Evolutionary conservation across 2,797 vertebrate species (phyloP), one percentile per base, ranked within the genome.

Genomic region (Naso thynnoides): DNA sequence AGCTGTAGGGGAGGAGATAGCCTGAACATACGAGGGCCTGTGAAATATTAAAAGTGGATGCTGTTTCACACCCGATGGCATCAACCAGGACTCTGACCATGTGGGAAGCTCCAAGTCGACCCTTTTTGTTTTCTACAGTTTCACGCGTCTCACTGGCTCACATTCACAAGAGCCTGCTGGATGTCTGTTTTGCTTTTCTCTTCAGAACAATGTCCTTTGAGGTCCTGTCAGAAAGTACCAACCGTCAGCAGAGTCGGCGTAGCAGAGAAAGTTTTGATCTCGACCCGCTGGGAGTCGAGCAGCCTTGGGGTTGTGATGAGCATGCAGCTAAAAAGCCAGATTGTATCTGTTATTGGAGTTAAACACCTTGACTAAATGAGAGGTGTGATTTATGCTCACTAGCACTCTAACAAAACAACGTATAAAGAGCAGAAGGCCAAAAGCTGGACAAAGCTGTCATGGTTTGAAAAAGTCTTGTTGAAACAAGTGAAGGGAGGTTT

Each of bases 31-130:
- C 78, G 87, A 83, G 16, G 65, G 70, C 58, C 76, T 56, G 81
- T 92, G 87, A 93, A 94, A 94, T 91, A 93, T 94, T 93, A 84
- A 94, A 82, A 69, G 55, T 62, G 82, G 85, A 80, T 87, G 63
- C 88, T 91, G 87, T 82, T 88, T 79, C 77, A 56, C 19, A 52
- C 83, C 91, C 82, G 52, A 64, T 10, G 90, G 92, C 86, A 15
- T 23, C 54, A 67, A 84, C 81, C 26, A 33, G 45, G 67, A 70
- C 52, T 61, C 65, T 56, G 72, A 78, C 82, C 84, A 81, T 86
- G 86, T 87, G 85, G 79, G 65, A 53, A 73, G 75, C 73, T 74
- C 62, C 66, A 16, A 50, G 62, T 74, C 10, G 5, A 44, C 58
- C 36, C 45, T 62, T 47, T 55, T 39, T 55, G 36, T 72, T 77